Conservation (phyloP, 2,113 vertebrate genomes). For the Danionella cerebrum region DNA sequence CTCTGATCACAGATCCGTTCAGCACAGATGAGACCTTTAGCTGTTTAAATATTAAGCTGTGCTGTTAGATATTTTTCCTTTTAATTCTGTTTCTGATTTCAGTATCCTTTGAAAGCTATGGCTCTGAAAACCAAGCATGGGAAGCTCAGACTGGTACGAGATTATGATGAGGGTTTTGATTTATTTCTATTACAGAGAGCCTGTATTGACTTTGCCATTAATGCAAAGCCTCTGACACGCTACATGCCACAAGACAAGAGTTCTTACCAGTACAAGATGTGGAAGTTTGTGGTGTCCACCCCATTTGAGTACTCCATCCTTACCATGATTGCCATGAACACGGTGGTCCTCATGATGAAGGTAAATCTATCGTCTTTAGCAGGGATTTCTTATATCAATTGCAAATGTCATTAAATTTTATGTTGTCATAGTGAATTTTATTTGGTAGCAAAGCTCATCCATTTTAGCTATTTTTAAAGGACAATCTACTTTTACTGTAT, state of each 20-base stretch:
- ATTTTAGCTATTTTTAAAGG: no score
- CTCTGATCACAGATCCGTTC: not conserved
- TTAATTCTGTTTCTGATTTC: slow-evolving; percentile 2
- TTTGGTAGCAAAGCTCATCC: no score
- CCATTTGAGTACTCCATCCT: slow-evolving; percentile 98
- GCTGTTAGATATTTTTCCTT: slow-evolving; percentile 20
- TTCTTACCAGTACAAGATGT: slow-evolving; percentile 96
- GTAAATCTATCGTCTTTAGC: slow-evolving; percentile 50
- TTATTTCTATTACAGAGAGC: slow-evolving; percentile 77
- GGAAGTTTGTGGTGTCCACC: slow-evolving; percentile 94
- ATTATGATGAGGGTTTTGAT: slow-evolving; percentile 5
- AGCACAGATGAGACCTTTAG: not conserved
- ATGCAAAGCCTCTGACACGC: slow-evolving; percentile 89
- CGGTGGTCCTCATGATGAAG: slow-evolving; percentile 99
- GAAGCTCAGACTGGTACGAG: no score
- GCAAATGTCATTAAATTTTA: no score
- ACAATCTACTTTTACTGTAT: no score
- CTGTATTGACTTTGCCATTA: slow-evolving; percentile 96
- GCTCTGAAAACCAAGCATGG: no score
- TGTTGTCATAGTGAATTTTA: no score
- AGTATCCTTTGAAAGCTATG: no score
- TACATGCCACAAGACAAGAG: slow-evolving; percentile 95
- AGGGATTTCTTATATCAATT: no score
- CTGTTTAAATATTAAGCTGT: not conserved
- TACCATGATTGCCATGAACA: slow-evolving; percentile 96